Conservation (phyloP, 2,113 vertebrate species). For the Ranitomeya variabilis region DNA sequence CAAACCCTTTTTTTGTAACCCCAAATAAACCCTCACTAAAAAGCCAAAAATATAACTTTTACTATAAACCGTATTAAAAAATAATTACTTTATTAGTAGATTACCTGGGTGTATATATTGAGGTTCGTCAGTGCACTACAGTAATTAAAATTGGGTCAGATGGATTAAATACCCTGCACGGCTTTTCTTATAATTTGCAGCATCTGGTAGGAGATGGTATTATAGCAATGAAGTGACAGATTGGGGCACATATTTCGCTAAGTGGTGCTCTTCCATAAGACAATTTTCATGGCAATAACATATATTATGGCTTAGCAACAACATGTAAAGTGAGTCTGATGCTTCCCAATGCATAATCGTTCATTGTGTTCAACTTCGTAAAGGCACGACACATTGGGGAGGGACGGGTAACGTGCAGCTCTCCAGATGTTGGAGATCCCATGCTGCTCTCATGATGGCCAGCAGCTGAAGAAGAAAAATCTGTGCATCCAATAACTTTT, state of each 20-base stretch:
- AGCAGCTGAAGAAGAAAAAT: background rate
- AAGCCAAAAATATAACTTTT: no score
- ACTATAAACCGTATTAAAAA: no score
- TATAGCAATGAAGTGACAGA: slow-evolving; percentile 51
- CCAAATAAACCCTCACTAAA: no score
- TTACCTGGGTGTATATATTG: background rate
- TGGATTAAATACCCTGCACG: slow-evolving; percentile 33
- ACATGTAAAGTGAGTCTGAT: background rate
- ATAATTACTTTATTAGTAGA: slow-evolving; percentile 9
- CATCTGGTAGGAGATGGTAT: slow-evolving; percentile 48
- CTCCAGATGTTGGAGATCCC: slow-evolving; percentile 8
- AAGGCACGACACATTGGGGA: background rate
- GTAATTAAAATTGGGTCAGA: slow-evolving; percentile 55
- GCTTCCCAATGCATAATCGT: slow-evolving; percentile 31
- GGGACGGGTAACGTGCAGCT: background rate
- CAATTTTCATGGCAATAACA: slow-evolving; percentile 35
- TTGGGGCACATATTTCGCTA: slow-evolving; percentile 47
- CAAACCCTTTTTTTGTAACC: no score
- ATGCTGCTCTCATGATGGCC: background rate
- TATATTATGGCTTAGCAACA: slow-evolving; percentile 40
- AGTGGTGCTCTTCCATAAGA: slow-evolving; percentile 43
- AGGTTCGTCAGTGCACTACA: slow-evolving; percentile 12
- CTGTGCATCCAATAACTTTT: background rate
- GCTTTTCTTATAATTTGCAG: slow-evolving; percentile 43
- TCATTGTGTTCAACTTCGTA: background rate